These are phyloP conservation scores for Heliconius congener DNA, from an alignment of 1,140 invertebrate genomes.

Conservation along the genomic window DNA sequence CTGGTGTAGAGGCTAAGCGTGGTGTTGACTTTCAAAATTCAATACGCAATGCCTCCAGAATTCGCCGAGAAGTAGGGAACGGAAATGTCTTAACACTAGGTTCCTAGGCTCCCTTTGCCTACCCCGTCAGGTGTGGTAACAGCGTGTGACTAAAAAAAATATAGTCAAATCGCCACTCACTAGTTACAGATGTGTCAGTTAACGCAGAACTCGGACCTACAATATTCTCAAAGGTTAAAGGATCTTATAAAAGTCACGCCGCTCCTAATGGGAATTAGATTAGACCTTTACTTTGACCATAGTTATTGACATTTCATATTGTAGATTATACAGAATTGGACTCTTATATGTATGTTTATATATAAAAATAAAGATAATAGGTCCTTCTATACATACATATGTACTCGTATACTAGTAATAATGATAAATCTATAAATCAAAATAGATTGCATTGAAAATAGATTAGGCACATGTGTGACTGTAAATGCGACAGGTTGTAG, in stretches of 20 bases:
- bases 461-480: too few relatives aligned
- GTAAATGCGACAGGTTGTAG: too few relatives aligned
- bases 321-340: conserved; percentile 16
- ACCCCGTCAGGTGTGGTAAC: rapidly evolving
- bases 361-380: too few relatives aligned
- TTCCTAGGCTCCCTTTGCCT: too few relatives aligned
- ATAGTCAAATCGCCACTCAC: background rate
- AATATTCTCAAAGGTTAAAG: conserved; percentile 45
- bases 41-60: too few relatives aligned
- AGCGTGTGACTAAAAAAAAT: too few relatives aligned
- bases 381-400: background rate
- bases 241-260: conserved; percentile 40
- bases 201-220: conserved; percentile 17
- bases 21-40: background rate
- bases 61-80: too few relatives aligned
- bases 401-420: background rate
- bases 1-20: too few relatives aligned
- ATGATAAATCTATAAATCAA: background rate
- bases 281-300: conserved; percentile 38
- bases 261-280: conserved; percentile 44
- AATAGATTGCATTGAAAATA: background rate
- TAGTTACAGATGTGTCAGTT: background rate
- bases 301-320: conserved; percentile 35
- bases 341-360: background rate
- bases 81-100: too few relatives aligned